Evolutionary conservation across 2,113 vertebrate species (phyloP).

Genomic region (Rattus norvegicus): DNA sequence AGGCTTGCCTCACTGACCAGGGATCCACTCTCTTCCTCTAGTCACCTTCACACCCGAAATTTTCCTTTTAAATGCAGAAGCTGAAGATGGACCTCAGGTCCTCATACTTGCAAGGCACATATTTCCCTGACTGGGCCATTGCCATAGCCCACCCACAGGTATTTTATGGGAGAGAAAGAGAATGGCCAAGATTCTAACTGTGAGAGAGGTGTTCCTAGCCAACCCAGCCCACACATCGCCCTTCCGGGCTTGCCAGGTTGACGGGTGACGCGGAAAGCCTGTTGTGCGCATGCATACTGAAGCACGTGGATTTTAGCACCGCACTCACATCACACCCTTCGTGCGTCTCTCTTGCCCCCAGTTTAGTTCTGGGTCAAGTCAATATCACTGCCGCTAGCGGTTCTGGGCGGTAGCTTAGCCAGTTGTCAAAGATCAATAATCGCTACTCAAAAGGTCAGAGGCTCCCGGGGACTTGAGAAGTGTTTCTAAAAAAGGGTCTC

Average conservation of each 20-base stretch:
- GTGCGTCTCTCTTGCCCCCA: neutral
- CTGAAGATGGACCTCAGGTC: too few relatives aligned
- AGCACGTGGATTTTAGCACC: fast-evolving
- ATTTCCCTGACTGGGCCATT: neutral
- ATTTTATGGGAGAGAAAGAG: neutral
- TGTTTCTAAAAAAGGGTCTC: constrained; percentile 18
- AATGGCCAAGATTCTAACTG: neutral
- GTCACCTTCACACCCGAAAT: too few relatives aligned
- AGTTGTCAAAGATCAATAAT: neutral
- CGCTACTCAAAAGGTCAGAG: constrained; percentile 14
- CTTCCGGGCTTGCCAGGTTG: neutral
- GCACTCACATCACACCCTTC: neutral
- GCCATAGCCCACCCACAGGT: too few relatives aligned
- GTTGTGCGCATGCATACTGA: fast-evolving
- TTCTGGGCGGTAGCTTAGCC: neutral
- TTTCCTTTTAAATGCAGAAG: neutral
- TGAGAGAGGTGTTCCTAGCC: neutral
- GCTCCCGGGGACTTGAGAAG: neutral
- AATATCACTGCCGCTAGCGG: neutral
- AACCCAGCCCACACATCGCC: neutral
- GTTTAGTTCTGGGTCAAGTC: neutral
- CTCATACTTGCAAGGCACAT: too few relatives aligned
- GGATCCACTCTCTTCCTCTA: neutral
- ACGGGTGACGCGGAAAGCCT: neutral
- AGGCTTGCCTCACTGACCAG: neutral